A percentile compares a stretch with the other conserved stretches of the same genome.
Evolutionary conservation across 2,113 vertebrate genomes (phyloP).

Genomic region (Scolopax mira): DNA sequence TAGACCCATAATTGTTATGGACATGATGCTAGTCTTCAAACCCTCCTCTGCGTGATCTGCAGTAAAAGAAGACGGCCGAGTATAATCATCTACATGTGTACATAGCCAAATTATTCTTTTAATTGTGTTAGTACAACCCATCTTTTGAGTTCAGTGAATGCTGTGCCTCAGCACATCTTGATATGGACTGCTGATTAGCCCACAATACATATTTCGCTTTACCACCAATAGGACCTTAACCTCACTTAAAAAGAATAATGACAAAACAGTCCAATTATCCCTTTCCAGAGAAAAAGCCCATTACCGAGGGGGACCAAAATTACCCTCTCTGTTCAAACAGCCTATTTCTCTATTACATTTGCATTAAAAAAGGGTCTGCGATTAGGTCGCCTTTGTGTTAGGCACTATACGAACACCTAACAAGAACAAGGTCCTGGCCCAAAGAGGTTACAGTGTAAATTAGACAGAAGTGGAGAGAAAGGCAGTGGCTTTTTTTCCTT

Average conservation of each 20-base stretch:
- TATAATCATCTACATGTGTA: not conserved
- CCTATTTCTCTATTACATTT: slow-evolving; percentile 35
- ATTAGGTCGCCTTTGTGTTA: slow-evolving; percentile 45
- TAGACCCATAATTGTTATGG: slow-evolving; percentile 7
- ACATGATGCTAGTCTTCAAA: slow-evolving; percentile 10
- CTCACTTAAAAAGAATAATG: slow-evolving; percentile 53
- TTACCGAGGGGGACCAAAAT: slow-evolving; percentile 32
- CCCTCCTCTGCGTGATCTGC: not conserved
- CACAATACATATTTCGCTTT: slow-evolving; percentile 17
- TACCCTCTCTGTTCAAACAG: slow-evolving; percentile 53
- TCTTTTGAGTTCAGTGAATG: slow-evolving; percentile 1
- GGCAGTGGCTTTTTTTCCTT: not conserved
- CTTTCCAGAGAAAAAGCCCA: slow-evolving; percentile 36
- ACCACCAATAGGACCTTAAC: slow-evolving; percentile 25
- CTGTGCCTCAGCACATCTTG: slow-evolving; percentile 27
- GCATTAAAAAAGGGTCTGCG: slow-evolving; percentile 49
- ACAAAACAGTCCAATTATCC: slow-evolving; percentile 58
- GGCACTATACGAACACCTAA: not conserved
- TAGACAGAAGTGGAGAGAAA: slow-evolving; percentile 5
- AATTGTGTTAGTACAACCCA: slow-evolving; percentile 16
- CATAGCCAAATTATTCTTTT: not conserved
- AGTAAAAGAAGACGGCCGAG: not conserved
- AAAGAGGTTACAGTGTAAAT: slow-evolving; percentile 47
- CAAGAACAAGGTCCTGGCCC: slow-evolving; percentile 28
- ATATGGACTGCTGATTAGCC: slow-evolving; percentile 42